Evolutionary conservation across 2,113 vertebrate genomes (phyloP).

Genomic region (Perognathus longimembris): DNA sequence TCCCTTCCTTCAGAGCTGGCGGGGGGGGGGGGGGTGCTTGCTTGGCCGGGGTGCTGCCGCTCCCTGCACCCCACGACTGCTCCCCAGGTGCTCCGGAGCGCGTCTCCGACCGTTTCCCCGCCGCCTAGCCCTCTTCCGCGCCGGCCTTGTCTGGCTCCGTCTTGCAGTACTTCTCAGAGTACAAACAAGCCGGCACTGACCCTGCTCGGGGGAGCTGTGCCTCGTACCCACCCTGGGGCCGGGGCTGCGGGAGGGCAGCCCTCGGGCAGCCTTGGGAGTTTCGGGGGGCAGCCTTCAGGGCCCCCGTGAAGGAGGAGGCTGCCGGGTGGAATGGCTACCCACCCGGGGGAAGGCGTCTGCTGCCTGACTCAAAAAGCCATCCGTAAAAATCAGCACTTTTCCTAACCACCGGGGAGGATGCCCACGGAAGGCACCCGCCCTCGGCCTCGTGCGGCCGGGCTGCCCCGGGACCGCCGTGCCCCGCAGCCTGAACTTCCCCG

Average conservation of each 20-base stretch:
- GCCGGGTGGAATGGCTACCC: neutral
- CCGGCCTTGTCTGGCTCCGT: conserved; percentile 28
- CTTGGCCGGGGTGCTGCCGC: neutral
- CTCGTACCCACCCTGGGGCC: neutral
- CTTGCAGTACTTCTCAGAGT: neutral
- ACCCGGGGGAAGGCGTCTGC: neutral
- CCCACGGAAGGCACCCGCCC: neutral
- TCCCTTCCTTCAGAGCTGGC: conserved; percentile 31
- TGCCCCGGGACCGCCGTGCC: no score
- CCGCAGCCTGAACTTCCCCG: neutral
- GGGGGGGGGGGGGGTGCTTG: no score
- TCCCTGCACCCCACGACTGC: neutral
- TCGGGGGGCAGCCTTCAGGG: no score
- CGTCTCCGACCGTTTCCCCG: conserved; percentile 40
- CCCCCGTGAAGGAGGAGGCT: neutral
- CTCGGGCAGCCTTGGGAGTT: no score
- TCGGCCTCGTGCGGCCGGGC: no score
- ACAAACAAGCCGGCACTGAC: no score
- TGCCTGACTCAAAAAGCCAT: conserved; percentile 39
- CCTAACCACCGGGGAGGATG: neutral
- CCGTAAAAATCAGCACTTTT: conserved; percentile 24
- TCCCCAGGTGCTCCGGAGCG: neutral
- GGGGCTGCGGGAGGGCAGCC: conserved; percentile 53
- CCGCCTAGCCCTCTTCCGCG: conserved; percentile 15
- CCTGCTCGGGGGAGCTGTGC: no score